Evolutionary conservation across 2,797 vertebrate genomes (phyloP).

Genomic region (Pangasius krempfi): DNA sequence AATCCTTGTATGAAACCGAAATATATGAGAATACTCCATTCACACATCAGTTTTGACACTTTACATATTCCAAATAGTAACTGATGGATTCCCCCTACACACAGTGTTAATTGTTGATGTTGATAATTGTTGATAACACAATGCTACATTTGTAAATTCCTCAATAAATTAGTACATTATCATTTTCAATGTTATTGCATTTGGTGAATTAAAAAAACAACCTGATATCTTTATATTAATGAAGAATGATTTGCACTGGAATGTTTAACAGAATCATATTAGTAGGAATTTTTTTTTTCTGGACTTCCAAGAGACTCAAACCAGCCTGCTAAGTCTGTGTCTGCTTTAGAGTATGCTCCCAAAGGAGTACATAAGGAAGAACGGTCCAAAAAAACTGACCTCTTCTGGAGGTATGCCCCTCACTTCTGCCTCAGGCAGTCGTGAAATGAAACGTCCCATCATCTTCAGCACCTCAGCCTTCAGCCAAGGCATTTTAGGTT

Average conservation of each 20-base stretch:
- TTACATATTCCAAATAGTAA: neutral
- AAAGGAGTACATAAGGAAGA: neutral
- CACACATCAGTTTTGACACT: neutral
- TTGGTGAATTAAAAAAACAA: neutral
- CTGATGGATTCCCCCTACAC: neutral
- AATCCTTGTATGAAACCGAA: neutral
- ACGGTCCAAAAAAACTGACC: conserved; percentile 56
- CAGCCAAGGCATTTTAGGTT: conserved; percentile 64
- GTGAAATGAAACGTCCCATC: conserved; percentile 68
- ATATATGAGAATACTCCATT: neutral
- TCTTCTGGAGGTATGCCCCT: conserved; percentile 56
- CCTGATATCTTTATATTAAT: neutral
- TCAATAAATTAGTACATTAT: neutral
- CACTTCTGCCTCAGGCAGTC: conserved; percentile 58
- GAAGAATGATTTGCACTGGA: neutral
- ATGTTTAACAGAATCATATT: neutral
- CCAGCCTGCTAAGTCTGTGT: neutral
- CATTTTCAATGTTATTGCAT: neutral
- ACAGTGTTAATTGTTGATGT: too few species aligned
- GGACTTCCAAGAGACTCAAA: neutral
- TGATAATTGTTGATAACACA: neutral
- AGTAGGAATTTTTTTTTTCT: neutral
- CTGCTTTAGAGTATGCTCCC: neutral
- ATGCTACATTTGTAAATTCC: neutral
- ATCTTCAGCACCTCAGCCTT: conserved; percentile 47